These are phyloP conservation scores for Capromys pilorides DNA, from an alignment of 2,797 vertebrate species.

Conservation along the genomic window DNA sequence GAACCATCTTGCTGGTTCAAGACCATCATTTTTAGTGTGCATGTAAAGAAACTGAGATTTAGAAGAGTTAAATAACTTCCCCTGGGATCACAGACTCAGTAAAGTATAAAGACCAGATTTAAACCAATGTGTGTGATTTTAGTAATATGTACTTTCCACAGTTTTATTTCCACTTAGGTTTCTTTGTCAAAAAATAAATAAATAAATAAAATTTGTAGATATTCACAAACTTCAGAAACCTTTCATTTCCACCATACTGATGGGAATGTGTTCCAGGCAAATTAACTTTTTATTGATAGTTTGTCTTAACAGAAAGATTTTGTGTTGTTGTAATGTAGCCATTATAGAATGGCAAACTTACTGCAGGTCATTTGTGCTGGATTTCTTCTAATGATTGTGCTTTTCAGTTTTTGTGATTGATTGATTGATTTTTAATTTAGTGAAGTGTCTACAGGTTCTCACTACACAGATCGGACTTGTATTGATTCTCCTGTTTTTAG, in stretches of 20 bases:
- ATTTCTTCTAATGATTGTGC: not conserved
- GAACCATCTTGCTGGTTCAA: too few relatives aligned
- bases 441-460: too few relatives aligned
- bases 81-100: not conserved
- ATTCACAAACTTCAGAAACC: not conserved
- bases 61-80: not conserved
- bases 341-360: not conserved
- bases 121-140: not conserved
- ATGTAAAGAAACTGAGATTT: not conserved
- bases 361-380: not conserved
- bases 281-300: slow-evolving; percentile 4
- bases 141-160: not conserved
- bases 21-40: not conserved
- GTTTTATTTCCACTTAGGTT: not conserved
- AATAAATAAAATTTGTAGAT: not conserved
- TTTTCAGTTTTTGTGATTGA: not conserved
- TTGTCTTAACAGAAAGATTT: not conserved
- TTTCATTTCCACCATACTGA: slow-evolving; percentile 5
- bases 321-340: not conserved
- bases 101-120: not conserved
- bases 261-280: slow-evolving; percentile 13
- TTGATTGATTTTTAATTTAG: too few relatives aligned
- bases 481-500: too few relatives aligned
- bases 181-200: not conserved
- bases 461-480: too few relatives aligned